These are phyloP conservation scores for Pundamilia nyererei DNA, from an alignment of 2,113 vertebrate species.

Conservation along the genomic window DNA sequence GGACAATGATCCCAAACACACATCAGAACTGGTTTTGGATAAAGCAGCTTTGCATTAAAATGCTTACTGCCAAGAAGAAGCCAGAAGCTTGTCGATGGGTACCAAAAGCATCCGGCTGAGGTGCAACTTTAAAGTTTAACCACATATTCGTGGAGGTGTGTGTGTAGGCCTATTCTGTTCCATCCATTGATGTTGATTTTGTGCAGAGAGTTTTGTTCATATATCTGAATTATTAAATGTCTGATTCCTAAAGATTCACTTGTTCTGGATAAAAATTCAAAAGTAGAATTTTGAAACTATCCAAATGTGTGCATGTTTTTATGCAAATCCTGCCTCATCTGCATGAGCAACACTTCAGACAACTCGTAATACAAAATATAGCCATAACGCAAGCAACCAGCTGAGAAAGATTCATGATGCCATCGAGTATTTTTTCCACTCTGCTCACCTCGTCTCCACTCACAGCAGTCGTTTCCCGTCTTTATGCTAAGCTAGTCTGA, in stretches of 20 bases:
- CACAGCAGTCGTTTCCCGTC: background rate
- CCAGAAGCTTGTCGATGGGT: accelerated
- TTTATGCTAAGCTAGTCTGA: background rate
- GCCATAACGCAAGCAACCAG: accelerated
- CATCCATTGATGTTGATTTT: background rate
- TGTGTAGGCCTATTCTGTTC: background rate
- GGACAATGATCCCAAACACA: background rate
- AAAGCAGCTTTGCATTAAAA: background rate
- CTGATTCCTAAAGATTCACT: background rate
- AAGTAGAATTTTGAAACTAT: background rate
- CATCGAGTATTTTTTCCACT: background rate
- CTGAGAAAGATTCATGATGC: background rate
- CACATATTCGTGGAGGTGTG: background rate
- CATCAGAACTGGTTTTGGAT: background rate
- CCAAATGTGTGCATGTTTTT: background rate
- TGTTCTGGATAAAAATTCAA: background rate
- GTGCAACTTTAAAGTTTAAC: background rate
- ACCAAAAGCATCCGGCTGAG: background rate
- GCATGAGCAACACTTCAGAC: background rate
- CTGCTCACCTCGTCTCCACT: background rate
- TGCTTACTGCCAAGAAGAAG: background rate
- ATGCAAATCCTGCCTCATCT: background rate
- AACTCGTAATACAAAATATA: background rate
- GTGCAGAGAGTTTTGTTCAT: background rate
- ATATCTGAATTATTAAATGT: background rate